Base-by-base conservation (phyloP, 1,140 invertebrate species). In the Cotesia typhae region DNA sequence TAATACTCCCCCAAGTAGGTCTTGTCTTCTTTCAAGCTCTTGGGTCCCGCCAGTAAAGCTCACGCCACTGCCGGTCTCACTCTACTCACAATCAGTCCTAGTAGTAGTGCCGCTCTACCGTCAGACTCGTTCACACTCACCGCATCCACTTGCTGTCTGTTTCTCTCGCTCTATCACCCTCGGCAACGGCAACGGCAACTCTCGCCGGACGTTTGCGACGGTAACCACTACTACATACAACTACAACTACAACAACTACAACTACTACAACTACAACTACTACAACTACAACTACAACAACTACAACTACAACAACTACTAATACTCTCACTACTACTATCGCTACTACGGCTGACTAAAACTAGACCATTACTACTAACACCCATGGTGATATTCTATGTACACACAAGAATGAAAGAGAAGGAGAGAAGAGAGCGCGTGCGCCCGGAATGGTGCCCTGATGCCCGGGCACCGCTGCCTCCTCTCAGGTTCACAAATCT, bases 381-480 rank as follows among this genome's bases (percentile, higher is more conserved):
- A 47, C 41, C 41, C 4, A 20, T 36, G 65, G 41, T 47, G 41
- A 47, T 47, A 47, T 7, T 53, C n/a, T 53, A 20, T 17, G 51
- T 67, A 47, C 41, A 20, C 6, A 63, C 35, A 28, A n/a, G 12
- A 63, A 63, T 12, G 12, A 63, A 28, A 61, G 52, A 70, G 59
- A 67, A 38, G 53, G 41, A 38, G 17, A n/a, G 53, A 67, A 73
- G 66, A 73, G 78, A 80, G 82, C 82, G 47, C 79, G 81, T 79
- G 82, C 79, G 65, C 70, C 63, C 59, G 55, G 55, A 72, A 71
- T 67, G 38, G 81, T 83, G 82, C 83, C 83, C 82, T 82, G 82
- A 82, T 83, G 81, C 82, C 82, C 82, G 82, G 82, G 82, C 82
- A 82, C 74, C 77, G 73, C 77, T 75, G 77, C 79, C 78, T 70